Conservation (phyloP, 2,797 vertebrate species). For the Hybognathus amarus region DNA sequence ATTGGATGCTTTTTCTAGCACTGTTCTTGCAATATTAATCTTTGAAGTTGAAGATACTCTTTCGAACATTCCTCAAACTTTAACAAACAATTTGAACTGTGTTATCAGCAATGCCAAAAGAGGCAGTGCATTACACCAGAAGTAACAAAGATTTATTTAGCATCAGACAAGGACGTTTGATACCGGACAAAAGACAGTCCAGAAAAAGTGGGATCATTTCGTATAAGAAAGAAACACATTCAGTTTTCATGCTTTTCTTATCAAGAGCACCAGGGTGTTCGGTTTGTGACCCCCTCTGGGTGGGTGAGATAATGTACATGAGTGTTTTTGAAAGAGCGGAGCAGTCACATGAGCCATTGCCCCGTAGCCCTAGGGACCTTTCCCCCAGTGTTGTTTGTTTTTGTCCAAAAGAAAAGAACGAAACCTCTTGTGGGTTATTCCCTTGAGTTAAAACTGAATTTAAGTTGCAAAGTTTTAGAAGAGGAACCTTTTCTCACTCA, state of each 20-base stretch:
- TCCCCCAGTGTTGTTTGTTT: constrained; percentile 1
- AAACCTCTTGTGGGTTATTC: background rate
- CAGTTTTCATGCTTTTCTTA: constrained; percentile 8
- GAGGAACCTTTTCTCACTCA: background rate
- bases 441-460: background rate
- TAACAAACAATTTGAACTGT: background rate
- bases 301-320: constrained; percentile 13
- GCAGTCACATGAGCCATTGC: background rate
- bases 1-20: background rate
- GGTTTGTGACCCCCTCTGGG: constrained; percentile 20
- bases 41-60: background rate
- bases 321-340: constrained; percentile 8
- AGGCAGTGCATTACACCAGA: background rate
- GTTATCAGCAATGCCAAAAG: background rate
- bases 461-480: background rate
- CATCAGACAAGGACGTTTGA: background rate
- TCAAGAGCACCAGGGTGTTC: background rate
- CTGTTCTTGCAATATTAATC: background rate
- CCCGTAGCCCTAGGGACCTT: background rate
- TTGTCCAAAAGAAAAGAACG: background rate
- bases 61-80: background rate
- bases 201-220: background rate
- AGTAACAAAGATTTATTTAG: constrained; percentile 4
- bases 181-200: background rate
- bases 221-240: background rate